A percentile compares a stretch with the other conserved stretches of the same genome.
Evolutionary conservation across 2,113 vertebrate genomes (phyloP).

Genomic region (Malaclemys terrapin): DNA sequence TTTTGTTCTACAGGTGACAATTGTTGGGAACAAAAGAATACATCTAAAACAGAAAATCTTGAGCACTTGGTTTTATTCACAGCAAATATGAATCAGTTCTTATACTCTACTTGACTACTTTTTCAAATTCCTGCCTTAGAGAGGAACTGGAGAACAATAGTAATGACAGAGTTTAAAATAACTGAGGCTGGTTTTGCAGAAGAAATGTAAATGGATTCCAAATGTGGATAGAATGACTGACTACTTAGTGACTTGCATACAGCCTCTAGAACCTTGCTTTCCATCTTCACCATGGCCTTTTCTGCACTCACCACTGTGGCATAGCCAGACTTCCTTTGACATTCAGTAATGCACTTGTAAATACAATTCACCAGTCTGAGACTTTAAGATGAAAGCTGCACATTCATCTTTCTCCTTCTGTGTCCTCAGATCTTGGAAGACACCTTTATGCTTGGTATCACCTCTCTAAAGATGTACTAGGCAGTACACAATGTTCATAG

Average conservation of each 20-base stretch:
- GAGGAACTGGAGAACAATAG: slow-evolving; percentile 9
- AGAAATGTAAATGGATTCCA: slow-evolving; percentile 31
- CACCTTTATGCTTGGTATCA: neutral
- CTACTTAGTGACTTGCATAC: neutral
- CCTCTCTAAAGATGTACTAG: neutral
- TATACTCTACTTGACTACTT: neutral
- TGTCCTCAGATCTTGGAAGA: neutral
- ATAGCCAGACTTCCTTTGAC: slow-evolving; percentile 7
- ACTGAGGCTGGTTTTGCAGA: slow-evolving; percentile 9
- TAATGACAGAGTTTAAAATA: slow-evolving; percentile 36
- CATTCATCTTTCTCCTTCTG: neutral
- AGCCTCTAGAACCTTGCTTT: neutral
- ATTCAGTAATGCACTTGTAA: neutral
- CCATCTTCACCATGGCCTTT: slow-evolving; percentile 36
- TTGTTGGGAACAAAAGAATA: neutral
- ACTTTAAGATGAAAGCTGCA: neutral
- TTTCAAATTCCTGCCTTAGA: neutral
- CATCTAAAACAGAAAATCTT: neutral
- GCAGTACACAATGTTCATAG: neutral
- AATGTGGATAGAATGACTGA: neutral
- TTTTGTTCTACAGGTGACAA: slow-evolving; percentile 29
- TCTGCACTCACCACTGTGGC: neutral
- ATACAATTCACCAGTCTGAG: slow-evolving; percentile 6
- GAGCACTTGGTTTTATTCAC: neutral
- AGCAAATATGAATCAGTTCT: neutral